Conservation (phyloP, 2,888 invertebrate genomes). For the Rhingia rostrata region DNA sequence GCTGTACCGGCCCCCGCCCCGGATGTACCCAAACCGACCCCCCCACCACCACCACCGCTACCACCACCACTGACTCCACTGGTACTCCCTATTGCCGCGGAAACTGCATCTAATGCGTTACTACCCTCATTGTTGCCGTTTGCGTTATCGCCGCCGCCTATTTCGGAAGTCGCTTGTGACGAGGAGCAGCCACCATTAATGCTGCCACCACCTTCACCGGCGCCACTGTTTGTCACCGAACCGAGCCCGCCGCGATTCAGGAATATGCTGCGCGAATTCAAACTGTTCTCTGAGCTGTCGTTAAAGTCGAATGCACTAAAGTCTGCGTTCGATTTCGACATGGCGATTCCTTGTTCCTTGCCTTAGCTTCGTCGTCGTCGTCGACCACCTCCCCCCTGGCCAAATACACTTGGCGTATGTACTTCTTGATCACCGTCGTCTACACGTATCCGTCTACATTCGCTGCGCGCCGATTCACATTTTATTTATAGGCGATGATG, state of each 20-base stretch:
- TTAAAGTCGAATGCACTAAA: constrained; percentile 83
- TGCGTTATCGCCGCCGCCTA: constrained; percentile 64
- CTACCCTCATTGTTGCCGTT: constrained; percentile 71
- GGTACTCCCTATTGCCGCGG: constrained; percentile 59
- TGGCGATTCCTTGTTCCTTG: constrained; percentile 70
- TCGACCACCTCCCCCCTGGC: not conserved
- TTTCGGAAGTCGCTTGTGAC: constrained; percentile 63
- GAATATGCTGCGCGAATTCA: constrained; percentile 80
- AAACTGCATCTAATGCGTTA: constrained; percentile 74
- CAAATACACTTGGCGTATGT: constrained; percentile 14
- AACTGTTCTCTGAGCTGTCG: constrained; percentile 82
- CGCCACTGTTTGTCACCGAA: constrained; percentile 60
- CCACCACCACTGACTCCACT: constrained; percentile 6
- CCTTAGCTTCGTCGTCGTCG: not conserved
- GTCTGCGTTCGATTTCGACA: constrained; percentile 80
- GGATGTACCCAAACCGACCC: constrained; percentile 48
- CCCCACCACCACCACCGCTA: constrained; percentile 23
- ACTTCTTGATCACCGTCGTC: constrained; percentile 31
- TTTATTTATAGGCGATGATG: constrained; percentile 73
- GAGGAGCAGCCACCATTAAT: constrained; percentile 66
- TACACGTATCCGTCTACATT: constrained; percentile 43
- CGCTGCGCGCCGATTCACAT: constrained; percentile 74
- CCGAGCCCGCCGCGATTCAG: constrained; percentile 79
- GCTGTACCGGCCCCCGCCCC: constrained; percentile 45
- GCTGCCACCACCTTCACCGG: constrained; percentile 67